A percentile compares a stretch with the other conserved stretches of the same genome.
phyloP scores from a whole-genome alignment of 1,140 invertebrate species.

The Aphaenogaster ashmeadi region DNA sequence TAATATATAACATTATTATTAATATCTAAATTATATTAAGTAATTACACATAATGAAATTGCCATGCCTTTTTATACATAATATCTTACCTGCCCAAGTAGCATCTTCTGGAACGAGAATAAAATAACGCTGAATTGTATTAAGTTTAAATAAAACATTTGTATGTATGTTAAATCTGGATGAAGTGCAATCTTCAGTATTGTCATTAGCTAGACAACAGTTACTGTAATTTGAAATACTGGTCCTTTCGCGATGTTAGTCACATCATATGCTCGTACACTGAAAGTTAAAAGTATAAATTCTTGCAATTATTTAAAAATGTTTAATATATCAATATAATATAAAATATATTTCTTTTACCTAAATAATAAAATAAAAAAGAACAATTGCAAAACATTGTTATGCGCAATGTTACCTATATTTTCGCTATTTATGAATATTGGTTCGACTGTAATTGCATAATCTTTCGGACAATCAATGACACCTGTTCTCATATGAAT shows the following conservation, averaged over 20 bases:
- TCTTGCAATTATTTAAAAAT: conserved; percentile 20
- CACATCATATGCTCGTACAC: conserved; percentile 95
- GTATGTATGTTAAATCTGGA: conserved; percentile 87
- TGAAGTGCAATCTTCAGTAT: conserved; percentile 85
- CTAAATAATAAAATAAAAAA: conserved; percentile 83
- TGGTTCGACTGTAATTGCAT: conserved; percentile 94
- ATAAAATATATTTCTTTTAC: conserved; percentile 85
- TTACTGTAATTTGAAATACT: conserved; percentile 97
- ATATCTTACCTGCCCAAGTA: conserved; percentile 92
- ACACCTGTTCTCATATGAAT: conserved; percentile 94
- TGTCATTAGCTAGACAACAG: conserved; percentile 93
- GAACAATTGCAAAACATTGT: background rate
- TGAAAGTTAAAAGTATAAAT: conserved; percentile 78
- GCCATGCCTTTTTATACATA: background rate
- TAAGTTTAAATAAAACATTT: conserved; percentile 92
- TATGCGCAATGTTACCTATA: conserved; percentile 83
- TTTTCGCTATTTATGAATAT: conserved; percentile 92
- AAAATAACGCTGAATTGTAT: conserved; percentile 95
- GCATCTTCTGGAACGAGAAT: conserved; percentile 94
- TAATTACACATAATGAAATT: background rate
- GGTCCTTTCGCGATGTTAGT: conserved; percentile 94
- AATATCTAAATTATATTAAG: background rate
- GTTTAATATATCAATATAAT: conserved; percentile 25
- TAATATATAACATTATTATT: background rate
- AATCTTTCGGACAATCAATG: conserved; percentile 91